A percentile compares a stretch with the other conserved stretches of the same genome.
These are phyloP conservation scores for Pterostichus niger DNA, from an alignment of 2,888 invertebrate species.

Conservation along the genomic window DNA sequence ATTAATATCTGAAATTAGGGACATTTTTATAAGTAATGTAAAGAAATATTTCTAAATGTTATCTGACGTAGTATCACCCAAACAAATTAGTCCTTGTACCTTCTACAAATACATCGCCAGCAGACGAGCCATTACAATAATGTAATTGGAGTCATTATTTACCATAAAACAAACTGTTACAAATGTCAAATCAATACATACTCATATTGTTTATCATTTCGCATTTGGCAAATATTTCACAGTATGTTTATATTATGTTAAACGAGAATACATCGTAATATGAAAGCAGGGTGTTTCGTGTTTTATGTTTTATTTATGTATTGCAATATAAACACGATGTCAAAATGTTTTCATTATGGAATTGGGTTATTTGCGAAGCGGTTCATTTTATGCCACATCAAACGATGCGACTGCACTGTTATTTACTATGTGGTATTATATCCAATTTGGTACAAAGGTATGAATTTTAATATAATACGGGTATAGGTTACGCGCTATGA, in stretches of 20 bases:
- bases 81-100: too few relatives aligned
- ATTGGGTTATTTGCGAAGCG: neutral
- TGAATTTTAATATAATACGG: too few relatives aligned
- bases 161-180: too few relatives aligned
- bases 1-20: too few relatives aligned
- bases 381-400: constrained; percentile 12
- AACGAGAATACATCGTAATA: neutral
- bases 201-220: constrained; percentile 14
- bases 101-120: too few relatives aligned
- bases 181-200: neutral
- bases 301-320: neutral
- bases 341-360: constrained; percentile 31
- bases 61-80: too few relatives aligned
- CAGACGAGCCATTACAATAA: too few relatives aligned
- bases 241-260: neutral
- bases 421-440: constrained; percentile 3
- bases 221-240: neutral
- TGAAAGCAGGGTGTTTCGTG: too few relatives aligned
- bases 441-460: neutral
- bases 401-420: neutral
- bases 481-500: too few relatives aligned
- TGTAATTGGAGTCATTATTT: too few relatives aligned
- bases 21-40: too few relatives aligned
- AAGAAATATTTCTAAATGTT: too few relatives aligned
- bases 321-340: neutral